Evolutionary conservation across 1,140 invertebrate species (phyloP).

Genomic region (Drosophila lini): DNA sequence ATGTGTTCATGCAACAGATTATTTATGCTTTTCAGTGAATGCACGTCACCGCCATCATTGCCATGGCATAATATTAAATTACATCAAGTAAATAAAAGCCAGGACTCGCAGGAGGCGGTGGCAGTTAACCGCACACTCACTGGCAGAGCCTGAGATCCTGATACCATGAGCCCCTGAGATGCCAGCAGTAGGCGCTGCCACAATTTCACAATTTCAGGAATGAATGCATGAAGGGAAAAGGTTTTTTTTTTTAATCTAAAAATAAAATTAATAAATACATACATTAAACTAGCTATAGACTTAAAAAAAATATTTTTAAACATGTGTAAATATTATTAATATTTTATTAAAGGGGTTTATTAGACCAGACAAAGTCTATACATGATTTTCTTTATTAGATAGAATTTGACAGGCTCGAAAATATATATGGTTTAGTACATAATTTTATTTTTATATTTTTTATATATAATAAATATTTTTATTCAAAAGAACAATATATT

Average conservation of each 20-base stretch:
- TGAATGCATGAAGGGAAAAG: background rate
- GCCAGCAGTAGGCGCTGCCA: slow-evolving; percentile 15
- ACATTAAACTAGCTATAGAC: too few relatives aligned
- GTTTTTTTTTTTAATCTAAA: too few relatives aligned
- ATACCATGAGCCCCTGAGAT: background rate
- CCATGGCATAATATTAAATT: slow-evolving; percentile 69
- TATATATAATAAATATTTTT: background rate
- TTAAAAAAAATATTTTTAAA: background rate
- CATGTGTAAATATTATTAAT: background rate
- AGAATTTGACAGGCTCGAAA: background rate
- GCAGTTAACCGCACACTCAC: slow-evolving; percentile 33
- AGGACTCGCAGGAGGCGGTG: background rate
- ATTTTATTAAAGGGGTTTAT: too few relatives aligned
- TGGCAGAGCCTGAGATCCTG: slow-evolving; percentile 4
- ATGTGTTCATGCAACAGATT: slow-evolving; percentile 63
- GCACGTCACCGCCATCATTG: slow-evolving; percentile 33
- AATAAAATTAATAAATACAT: background rate
- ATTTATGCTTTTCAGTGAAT: slow-evolving; percentile 74
- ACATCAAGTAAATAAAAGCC: slow-evolving; percentile 66
- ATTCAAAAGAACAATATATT: background rate
- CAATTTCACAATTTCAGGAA: slow-evolving; percentile 20
- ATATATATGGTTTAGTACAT: too few relatives aligned
- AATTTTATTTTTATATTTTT: background rate
- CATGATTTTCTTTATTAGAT: background rate
- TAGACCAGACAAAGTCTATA: too few relatives aligned